Base-by-base conservation (phyloP, 1,140 invertebrate species). In the Druon quercuslanigerum region DNA sequence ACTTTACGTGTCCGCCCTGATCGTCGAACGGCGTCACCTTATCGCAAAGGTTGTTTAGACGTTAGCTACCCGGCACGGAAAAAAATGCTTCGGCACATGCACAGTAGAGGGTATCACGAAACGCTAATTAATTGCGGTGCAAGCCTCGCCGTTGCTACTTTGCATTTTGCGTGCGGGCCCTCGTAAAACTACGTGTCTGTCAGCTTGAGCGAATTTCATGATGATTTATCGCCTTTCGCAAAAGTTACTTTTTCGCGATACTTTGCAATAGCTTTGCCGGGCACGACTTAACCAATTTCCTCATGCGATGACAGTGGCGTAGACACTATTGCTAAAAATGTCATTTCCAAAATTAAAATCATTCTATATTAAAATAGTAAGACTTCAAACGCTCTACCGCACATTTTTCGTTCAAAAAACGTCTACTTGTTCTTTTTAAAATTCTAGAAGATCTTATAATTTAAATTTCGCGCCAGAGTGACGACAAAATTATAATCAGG, bases 61-160 rank as follows among this genome's bases (percentile, higher is more conserved):
- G 84, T 88, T 86, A 85, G 83, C 79, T 79, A 81, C 75, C 71
- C 71, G 77, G 77, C 75, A 75, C 78, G 78, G 76, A 83, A 86
- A 85, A 85, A 84, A 86, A 88, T 78, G 82, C 77, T 88, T 87
- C 83, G 82, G 86, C 86, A 88, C 87, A 90, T 89, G 87, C 87
- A 89, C 84, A 83, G 76, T 70, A 78, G 79, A 77, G 75, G 82
- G 82, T 90, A 87, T 90, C 89, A 89, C 88, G 87, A 87, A 90
- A 90, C 86, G 85, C 87, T 89, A 90, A 89, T 90, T 90, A 90
- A 90, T 90, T 89, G 88, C 88, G 84, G 86, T 87, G 87, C 87
- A 87, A 89, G 87, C 84, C 83, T 74, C 78, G 75, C 74, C 74
- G 78, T 76, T 74, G 75, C 84, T 87, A 83, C 78, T 90, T 89